Conservation (phyloP, 2,888 invertebrate species). For the Agrenia bidenticulata region DNA sequence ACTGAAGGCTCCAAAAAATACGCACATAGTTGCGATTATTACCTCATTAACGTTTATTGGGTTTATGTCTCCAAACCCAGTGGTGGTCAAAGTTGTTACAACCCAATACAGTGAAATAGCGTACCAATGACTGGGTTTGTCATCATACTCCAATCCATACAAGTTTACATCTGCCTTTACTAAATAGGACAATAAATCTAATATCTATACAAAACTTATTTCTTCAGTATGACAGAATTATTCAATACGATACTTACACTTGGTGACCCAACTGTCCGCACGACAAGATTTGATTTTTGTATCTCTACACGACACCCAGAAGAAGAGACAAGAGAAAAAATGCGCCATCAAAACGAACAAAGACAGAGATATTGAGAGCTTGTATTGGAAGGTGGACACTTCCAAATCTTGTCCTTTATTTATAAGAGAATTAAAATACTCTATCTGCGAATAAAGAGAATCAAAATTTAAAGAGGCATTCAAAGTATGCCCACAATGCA, state of each 20-base stretch:
- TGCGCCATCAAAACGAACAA: constrained; percentile 43
- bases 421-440: constrained; percentile 30
- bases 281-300: not conserved
- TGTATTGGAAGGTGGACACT: constrained; percentile 39
- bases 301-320: constrained; percentile 9
- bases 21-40: constrained; percentile 25
- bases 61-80: constrained; percentile 49
- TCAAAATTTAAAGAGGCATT: not conserved
- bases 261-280: not conserved
- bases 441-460: constrained; percentile 26
- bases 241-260: not conserved
- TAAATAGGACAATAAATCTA: not conserved
- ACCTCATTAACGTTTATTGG: constrained; percentile 34
- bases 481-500: not conserved
- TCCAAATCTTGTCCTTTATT: constrained; percentile 32
- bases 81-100: constrained; percentile 39
- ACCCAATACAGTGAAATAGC: constrained; percentile 45
- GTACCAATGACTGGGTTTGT: constrained; percentile 35
- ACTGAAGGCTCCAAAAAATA: constrained; percentile 46
- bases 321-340: constrained; percentile 43
- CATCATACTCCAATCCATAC: constrained; percentile 9
- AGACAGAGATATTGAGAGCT: constrained; percentile 39
- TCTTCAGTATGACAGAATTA: not conserved
- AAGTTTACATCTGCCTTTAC: not conserved
- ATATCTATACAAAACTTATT: not conserved